Evolutionary conservation across 2,888 invertebrate genomes (phyloP).

Genomic region (Pandemis corylana): DNA sequence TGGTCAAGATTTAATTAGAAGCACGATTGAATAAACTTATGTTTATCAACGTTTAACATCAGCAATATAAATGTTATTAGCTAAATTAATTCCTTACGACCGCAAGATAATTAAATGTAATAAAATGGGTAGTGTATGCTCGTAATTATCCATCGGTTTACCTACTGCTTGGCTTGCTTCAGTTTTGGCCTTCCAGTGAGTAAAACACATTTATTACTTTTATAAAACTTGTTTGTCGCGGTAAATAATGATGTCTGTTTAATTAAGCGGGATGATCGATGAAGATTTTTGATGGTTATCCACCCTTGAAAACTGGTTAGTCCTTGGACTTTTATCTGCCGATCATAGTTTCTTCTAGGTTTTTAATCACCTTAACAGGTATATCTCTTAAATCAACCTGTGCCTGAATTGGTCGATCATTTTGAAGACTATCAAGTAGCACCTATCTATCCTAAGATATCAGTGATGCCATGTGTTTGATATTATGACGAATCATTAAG

Average conservation of each 20-base stretch:
- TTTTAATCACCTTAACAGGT: too few species aligned
- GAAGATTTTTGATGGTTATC: not conserved
- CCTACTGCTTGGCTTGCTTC: not conserved
- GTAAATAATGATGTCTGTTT: slow-evolving; percentile 24
- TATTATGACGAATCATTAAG: too few species aligned
- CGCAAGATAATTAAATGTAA: slow-evolving; percentile 12
- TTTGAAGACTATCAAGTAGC: too few species aligned
- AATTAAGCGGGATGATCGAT: slow-evolving; percentile 30
- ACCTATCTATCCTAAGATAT: too few species aligned
- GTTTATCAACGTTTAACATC: not conserved
- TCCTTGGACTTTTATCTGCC: not conserved
- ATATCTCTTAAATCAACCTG: too few species aligned
- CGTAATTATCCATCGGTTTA: not conserved
- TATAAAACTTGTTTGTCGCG: slow-evolving; percentile 6
- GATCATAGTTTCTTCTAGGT: not conserved
- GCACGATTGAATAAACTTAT: not conserved
- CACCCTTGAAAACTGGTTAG: not conserved
- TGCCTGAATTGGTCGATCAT: too few species aligned
- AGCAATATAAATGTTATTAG: not conserved
- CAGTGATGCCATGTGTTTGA: too few species aligned
- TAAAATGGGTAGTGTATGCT: slow-evolving; percentile 1
- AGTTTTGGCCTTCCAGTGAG: slow-evolving; percentile 21
- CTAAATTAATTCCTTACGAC: not conserved
- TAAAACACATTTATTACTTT: slow-evolving; percentile 17
- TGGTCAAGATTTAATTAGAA: not conserved